Conservation (phyloP, 2,888 invertebrate genomes). For the Hyppa rectilinea region DNA sequence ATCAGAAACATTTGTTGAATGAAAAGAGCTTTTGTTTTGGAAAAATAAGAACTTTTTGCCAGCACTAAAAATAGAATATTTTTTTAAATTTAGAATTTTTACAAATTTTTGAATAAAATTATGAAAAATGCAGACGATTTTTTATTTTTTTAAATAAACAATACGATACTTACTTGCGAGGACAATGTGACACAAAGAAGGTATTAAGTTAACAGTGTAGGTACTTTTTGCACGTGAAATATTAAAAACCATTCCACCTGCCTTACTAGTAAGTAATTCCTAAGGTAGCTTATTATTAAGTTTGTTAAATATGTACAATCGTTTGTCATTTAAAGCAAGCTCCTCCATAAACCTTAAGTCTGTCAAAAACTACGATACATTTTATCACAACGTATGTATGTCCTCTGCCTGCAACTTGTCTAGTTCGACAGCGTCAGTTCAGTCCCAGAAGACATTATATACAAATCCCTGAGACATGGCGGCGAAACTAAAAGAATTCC, state of each 20-base stretch:
- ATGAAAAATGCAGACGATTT: not conserved
- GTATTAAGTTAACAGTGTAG: not conserved
- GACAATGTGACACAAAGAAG: not conserved
- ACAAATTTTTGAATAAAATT: not conserved
- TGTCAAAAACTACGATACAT: constrained; percentile 33
- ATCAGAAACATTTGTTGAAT: constrained; percentile 70
- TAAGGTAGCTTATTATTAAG: no score
- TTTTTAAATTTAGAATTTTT: constrained; percentile 15
- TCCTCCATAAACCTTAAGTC: not conserved
- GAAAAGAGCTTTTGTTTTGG: constrained; percentile 65
- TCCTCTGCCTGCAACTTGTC: constrained; percentile 60
- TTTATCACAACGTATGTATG: constrained; percentile 53
- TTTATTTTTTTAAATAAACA: not conserved
- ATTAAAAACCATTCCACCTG: not conserved
- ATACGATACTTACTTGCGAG: not conserved
- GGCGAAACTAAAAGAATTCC: constrained; percentile 66
- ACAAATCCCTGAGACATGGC: constrained; percentile 61
- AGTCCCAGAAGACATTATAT: constrained; percentile 66
- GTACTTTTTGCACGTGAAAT: no score
- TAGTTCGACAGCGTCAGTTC: constrained; percentile 60
- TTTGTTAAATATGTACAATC: not conserved
- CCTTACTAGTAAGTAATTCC: not conserved
- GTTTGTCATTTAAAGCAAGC: not conserved
- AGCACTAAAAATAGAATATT: constrained; percentile 21
- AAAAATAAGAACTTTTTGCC: constrained; percentile 47